Conservation (phyloP, 1,140 invertebrate species). For the Solenopsis fugax region DNA sequence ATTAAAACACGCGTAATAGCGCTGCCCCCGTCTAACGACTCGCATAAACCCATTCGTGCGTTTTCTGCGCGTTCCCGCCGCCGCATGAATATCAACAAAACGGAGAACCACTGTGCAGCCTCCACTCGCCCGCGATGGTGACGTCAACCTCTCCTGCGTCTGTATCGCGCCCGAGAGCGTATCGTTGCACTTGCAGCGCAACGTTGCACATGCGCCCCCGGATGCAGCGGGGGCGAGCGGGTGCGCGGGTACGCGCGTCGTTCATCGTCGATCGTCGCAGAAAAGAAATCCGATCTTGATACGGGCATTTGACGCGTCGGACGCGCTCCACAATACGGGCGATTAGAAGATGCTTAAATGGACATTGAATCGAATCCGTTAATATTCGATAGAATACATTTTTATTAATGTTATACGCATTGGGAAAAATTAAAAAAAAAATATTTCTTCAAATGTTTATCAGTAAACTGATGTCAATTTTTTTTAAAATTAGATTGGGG, state of each 20-base stretch:
- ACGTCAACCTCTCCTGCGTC: conserved; percentile 71
- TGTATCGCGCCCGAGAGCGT: conserved; percentile 55
- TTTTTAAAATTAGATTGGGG: not conserved
- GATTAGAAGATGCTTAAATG: not conserved
- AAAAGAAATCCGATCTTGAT: conserved; percentile 27
- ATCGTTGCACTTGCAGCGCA: conserved; percentile 65
- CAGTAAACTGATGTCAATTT: not conserved
- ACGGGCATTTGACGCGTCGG: not conserved
- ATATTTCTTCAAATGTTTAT: not conserved
- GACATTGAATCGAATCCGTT: not conserved
- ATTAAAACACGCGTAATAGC: conserved; percentile 46
- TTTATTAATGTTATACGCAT: not conserved
- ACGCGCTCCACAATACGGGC: not conserved
- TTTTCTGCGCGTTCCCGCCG: conserved; percentile 64
- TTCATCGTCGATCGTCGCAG: conserved; percentile 29
- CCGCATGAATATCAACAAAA: conserved; percentile 79
- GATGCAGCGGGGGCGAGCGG: not conserved
- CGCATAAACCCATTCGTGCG: conserved; percentile 28
- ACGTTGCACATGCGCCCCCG: conserved; percentile 13
- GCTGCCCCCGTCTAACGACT: not conserved
- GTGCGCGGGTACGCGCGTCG: conserved; percentile 11
- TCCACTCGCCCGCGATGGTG: conserved; percentile 72
- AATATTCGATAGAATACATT: not conserved
- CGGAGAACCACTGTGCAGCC: conserved; percentile 80
- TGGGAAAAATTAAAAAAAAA: not conserved